Evolutionary conservation across 2,888 invertebrate genomes (phyloP).

Genomic region (Mesorhabditis belari): DNA sequence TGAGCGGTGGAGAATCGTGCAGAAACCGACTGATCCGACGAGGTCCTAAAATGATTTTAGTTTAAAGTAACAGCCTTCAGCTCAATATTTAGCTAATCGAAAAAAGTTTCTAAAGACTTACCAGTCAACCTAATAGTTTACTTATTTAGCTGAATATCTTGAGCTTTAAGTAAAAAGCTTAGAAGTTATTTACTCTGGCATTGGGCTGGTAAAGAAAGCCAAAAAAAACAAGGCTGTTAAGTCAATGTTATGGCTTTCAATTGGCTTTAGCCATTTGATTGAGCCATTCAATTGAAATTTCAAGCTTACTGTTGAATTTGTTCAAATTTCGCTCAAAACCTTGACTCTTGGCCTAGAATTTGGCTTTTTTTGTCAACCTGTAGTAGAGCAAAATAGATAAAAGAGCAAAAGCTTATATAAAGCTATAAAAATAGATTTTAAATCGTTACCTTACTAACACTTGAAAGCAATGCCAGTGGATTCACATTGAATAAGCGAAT

Average conservation of each 20-base stretch:
- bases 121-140: no score
- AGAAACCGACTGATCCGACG: constrained; percentile 70
- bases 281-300: background rate
- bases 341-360: background rate
- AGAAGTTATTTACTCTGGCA: background rate
- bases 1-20: constrained; percentile 78
- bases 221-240: no score
- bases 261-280: no score
- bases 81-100: no score
- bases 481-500: constrained; percentile 80
- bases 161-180: background rate
- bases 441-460: constrained; percentile 60
- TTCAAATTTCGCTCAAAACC: background rate
- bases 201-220: no score
- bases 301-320: background rate
- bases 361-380: background rate
- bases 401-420: constrained; percentile 3
- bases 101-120: constrained; percentile 5
- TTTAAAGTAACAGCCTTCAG: constrained; percentile 60
- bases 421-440: constrained; percentile 1
- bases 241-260: no score
- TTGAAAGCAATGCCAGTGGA: constrained; percentile 74
- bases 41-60: background rate
- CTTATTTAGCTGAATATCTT: no score
- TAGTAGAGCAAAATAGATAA: background rate